phyloP scores from a whole-genome alignment of 2,888 invertebrate species.

The Drosophila multiciliata region DNA sequence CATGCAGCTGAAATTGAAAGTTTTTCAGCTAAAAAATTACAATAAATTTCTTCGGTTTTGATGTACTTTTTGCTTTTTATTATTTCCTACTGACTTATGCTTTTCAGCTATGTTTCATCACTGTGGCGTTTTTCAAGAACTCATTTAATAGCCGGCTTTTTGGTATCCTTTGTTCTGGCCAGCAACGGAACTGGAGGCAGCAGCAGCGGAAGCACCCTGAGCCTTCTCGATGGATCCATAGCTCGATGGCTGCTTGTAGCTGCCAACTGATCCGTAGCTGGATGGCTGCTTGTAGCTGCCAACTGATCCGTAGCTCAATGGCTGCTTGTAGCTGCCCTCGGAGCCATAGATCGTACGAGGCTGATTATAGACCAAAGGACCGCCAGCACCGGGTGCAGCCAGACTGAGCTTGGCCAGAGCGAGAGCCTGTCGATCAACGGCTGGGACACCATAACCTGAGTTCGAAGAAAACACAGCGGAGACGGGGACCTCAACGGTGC shows the following conservation, averaged over 20 bases:
- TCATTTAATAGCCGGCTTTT: constrained; percentile 42
- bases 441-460: constrained; percentile 54
- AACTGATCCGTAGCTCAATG: constrained; percentile 27
- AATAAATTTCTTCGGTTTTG: constrained; percentile 13
- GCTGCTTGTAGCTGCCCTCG: constrained; percentile 21
- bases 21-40: not conserved
- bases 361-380: constrained; percentile 54
- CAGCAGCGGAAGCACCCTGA: constrained; percentile 67
- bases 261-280: constrained; percentile 23
- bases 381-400: constrained; percentile 60
- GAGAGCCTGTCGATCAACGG: constrained; percentile 62
- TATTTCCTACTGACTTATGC: constrained; percentile 38
- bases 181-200: constrained; percentile 68
- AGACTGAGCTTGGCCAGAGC: constrained; percentile 65
- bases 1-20: not conserved
- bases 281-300: constrained; percentile 27
- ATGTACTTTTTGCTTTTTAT: constrained; percentile 41
- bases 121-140: constrained; percentile 24
- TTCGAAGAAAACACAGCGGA: constrained; percentile 38
- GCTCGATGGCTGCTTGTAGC: constrained; percentile 36
- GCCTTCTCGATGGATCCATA: constrained; percentile 49
- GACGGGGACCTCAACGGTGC: constrained; percentile 54
- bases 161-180: constrained; percentile 26
- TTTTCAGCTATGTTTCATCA: constrained; percentile 28
- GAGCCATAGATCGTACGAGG: constrained; percentile 38